Evolutionary conservation across 2,113 vertebrate species (phyloP).

Genomic region (Hucho hucho): DNA sequence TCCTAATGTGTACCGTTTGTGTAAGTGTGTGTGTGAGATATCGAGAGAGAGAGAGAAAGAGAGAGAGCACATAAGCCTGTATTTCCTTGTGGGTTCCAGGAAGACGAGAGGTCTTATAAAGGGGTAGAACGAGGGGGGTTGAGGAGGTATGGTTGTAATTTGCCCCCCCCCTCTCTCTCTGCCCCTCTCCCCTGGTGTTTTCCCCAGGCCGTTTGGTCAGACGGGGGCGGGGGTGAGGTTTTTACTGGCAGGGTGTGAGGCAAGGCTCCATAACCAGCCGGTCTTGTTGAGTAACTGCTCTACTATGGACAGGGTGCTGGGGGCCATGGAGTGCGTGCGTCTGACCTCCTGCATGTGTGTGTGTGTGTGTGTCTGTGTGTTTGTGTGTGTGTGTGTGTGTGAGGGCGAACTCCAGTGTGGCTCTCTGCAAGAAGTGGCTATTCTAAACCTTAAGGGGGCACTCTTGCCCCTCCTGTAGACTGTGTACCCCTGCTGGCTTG

Average conservation of each 20-base stretch:
- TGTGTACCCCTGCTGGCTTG: background rate
- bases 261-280: conserved; percentile 53
- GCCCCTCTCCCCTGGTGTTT: conserved; percentile 31
- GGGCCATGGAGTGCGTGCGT: conserved; percentile 20
- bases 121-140: conserved; percentile 28
- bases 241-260: conserved; percentile 57
- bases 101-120: conserved; percentile 23
- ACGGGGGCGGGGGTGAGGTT: conserved; percentile 44
- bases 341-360: conserved; percentile 31
- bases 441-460: conserved; percentile 63
- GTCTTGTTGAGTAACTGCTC: conserved; percentile 59
- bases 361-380: background rate
- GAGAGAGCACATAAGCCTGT: conserved; percentile 16
- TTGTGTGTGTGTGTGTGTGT: conserved; percentile 5
- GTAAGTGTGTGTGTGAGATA: no score
- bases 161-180: conserved; percentile 43
- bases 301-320: conserved; percentile 25
- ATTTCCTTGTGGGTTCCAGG: conserved; percentile 46
- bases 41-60: background rate
- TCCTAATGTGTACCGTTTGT: no score
- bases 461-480: conserved; percentile 46
- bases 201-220: conserved; percentile 59
- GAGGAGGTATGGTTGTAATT: conserved; percentile 67
- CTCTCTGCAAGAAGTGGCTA: conserved; percentile 12
- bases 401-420: conserved; percentile 6